Evolutionary conservation across 2,888 invertebrate genomes (phyloP), one percentile per base, ranked within the genome.

Genomic region (Caenorhabditis macrosperma): DNA sequence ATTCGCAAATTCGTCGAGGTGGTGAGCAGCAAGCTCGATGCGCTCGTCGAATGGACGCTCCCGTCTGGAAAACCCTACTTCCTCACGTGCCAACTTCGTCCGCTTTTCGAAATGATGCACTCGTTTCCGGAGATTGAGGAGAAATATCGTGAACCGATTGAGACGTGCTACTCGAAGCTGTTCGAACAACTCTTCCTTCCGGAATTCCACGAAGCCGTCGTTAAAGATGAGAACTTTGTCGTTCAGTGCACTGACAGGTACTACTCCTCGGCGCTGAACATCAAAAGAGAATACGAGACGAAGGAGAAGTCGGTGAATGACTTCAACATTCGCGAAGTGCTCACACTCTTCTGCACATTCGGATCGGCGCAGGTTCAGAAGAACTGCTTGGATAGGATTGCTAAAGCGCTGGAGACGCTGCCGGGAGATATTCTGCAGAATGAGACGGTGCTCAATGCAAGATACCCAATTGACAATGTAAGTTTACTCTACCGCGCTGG

Each of bases 211-310:
- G 10, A 44, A 3, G 24, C 28, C 12, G 35, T 74, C 1, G 2
- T 57, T 0, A 22, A 38, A 10, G n/a, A 57, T 20, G 7, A 24
- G 15, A 26, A 38, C 3, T 64, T 50, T 30, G 38, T 10, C 1
- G 17, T 74, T 15, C 74, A 74, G 20, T 17, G 10, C 22, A 74
- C 74, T 6, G 74, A 74, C 17, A 74, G 66, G 12, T 74, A 64
- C 30, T 41, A 35, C 1, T 59, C 59, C 4, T 50, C 59, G 2
- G 33, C 64, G 1, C 17, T 72, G 2, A 72, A 55, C 26, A 44
- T 46, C 1, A n/a, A 48, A 0, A 57, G 17, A 17, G 71, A 72
- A 1, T 64, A 63, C 26, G 3, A 17, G 6, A 22, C 35, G 12
- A 38, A 28, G 2, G 3, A 17, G 5, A 33, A 55, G 30, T 17